Conservation (phyloP, 2,888 invertebrate genomes). For the Chymomyza fuscimana region DNA sequence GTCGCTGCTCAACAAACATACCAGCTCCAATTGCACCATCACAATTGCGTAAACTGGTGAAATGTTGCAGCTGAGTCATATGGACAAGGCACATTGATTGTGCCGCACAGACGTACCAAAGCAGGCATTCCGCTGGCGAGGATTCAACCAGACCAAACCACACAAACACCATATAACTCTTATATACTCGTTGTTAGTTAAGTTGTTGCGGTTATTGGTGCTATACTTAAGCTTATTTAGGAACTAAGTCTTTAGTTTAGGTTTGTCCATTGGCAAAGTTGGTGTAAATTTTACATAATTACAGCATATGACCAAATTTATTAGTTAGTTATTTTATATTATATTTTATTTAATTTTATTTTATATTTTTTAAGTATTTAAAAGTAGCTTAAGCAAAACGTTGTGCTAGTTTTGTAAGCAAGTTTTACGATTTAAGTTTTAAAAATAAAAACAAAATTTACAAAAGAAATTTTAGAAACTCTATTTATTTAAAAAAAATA, state of each 20-base stretch:
- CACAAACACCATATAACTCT: conserved; percentile 31
- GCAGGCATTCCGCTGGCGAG: conserved; percentile 68
- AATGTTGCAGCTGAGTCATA: background rate
- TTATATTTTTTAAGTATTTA: background rate
- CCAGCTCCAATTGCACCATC: conserved; percentile 76
- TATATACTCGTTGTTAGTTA: conserved; percentile 32
- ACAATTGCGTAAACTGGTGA: conserved; percentile 68
- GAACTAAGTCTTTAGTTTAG: conserved; percentile 17
- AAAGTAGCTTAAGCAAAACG: conserved; percentile 20
- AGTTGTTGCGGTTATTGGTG: conserved; percentile 57
- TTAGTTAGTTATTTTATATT: conserved; percentile 39
- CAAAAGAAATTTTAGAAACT: conserved; percentile 20
- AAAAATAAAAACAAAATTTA: conserved; percentile 24
- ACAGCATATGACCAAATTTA: conserved; percentile 64
- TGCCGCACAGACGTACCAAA: conserved; percentile 12
- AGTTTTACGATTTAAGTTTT: background rate
- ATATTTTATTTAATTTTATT: conserved; percentile 28
- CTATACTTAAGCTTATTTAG: conserved; percentile 41
- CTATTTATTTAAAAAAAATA: background rate
- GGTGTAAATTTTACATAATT: conserved; percentile 58
- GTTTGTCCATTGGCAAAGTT: conserved; percentile 30
- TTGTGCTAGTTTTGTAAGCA: conserved; percentile 30
- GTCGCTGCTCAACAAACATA: conserved; percentile 78
- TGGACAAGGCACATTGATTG: background rate
- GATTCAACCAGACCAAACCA: conserved; percentile 38